A percentile compares a stretch with the other conserved stretches of the same genome.
These are phyloP conservation scores for Propithecus perrieri DNA, from an alignment of 2,797 vertebrate species.

Conservation along the genomic window DNA sequence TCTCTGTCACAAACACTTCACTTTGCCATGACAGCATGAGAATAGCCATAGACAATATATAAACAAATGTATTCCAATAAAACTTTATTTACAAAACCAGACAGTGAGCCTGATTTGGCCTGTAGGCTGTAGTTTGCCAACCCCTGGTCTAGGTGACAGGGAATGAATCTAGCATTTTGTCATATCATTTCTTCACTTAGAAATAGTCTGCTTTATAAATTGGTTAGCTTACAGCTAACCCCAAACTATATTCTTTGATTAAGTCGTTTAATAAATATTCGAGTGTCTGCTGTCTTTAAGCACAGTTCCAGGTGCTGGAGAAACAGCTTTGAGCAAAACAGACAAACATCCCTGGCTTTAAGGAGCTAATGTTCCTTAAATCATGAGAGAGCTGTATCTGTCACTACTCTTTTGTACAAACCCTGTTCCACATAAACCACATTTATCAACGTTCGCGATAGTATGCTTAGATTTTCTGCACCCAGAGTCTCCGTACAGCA, in stretches of 20 bases:
- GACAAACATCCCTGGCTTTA: not conserved
- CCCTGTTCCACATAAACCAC: not conserved
- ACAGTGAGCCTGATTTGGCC: not conserved
- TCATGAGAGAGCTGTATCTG: not conserved
- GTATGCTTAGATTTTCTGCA: not conserved
- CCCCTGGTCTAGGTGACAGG: not conserved
- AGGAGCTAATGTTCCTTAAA: not conserved
- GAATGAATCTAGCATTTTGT: not conserved
- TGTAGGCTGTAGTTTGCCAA: not conserved
- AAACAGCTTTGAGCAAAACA: not conserved
- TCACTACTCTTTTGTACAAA: not conserved
- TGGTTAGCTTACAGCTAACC: not conserved
- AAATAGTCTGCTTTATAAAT: not conserved
- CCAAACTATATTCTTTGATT: not conserved
- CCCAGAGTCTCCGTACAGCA: not conserved
- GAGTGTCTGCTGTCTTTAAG: not conserved
- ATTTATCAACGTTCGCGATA: not conserved
- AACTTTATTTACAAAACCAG: slow-evolving; percentile 14
- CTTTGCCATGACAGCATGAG: not conserved
- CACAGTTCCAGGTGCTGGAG: not conserved
- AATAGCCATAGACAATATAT: not conserved
- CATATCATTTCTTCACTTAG: not conserved
- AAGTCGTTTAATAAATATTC: not conserved
- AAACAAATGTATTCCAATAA: not conserved
- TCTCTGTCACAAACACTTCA: not conserved